These are phyloP conservation scores for Mesoligia furuncula DNA, from an alignment of 2,888 invertebrate genomes.

Conservation along the genomic window DNA sequence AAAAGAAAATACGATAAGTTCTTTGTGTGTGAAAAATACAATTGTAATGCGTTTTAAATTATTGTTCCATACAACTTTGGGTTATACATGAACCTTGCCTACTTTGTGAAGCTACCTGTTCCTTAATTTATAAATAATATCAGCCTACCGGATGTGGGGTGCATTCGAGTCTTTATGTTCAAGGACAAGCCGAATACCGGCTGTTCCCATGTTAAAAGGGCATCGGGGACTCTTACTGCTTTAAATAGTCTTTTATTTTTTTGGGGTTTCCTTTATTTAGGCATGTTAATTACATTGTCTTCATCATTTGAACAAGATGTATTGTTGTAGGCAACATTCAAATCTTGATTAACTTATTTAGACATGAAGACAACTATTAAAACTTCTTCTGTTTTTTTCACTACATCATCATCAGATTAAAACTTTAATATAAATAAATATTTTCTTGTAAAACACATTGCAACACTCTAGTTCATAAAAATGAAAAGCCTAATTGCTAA, in stretches of 20 bases:
- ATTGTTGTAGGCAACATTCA: slow-evolving; percentile 7
- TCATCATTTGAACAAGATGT: slow-evolving; percentile 27
- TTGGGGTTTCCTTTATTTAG: slow-evolving; percentile 51
- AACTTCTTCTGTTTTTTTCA: neutral
- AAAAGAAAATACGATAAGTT: slow-evolving; percentile 11
- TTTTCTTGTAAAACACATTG: neutral
- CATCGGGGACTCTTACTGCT: slow-evolving; percentile 68
- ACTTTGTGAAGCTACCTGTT: slow-evolving; percentile 29
- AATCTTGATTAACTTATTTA: slow-evolving; percentile 43
- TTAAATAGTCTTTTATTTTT: slow-evolving; percentile 58
- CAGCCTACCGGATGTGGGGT: slow-evolving; percentile 79
- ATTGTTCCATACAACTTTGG: slow-evolving; percentile 5
- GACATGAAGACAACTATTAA: neutral
- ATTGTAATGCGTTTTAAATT: slow-evolving; percentile 17
- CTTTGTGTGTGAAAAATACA: slow-evolving; percentile 9
- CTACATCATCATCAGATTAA: neutral
- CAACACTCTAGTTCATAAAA: slow-evolving; percentile 5
- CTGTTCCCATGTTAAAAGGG: slow-evolving; percentile 79
- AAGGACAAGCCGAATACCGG: slow-evolving; percentile 78
- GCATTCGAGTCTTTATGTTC: slow-evolving; percentile 73
- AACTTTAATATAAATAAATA: no score
- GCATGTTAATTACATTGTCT: slow-evolving; percentile 30
- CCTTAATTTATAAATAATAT: slow-evolving; percentile 65
- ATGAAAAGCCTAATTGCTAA: neutral
- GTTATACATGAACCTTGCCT: slow-evolving; percentile 8